These are phyloP conservation scores for Polietes domitor DNA, from an alignment of 2,888 invertebrate genomes.

Conservation along the genomic window DNA sequence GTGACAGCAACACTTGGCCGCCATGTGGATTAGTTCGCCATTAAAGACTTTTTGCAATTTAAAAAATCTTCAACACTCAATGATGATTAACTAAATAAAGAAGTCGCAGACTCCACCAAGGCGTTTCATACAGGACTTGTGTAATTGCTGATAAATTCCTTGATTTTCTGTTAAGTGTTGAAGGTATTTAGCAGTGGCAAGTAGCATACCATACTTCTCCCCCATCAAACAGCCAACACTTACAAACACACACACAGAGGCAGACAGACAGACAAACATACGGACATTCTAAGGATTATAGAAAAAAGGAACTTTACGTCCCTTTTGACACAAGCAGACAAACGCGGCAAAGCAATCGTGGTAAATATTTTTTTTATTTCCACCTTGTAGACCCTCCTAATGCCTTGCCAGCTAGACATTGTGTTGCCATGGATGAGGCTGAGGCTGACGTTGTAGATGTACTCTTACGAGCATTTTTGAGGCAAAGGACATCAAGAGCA, in stretches of 20 bases:
- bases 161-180: constrained; percentile 41
- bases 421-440: neutral
- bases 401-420: neutral
- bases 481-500: constrained; percentile 60
- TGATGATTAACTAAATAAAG: constrained; percentile 35
- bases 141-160: constrained; percentile 47
- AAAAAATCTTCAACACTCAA: neutral
- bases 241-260: neutral
- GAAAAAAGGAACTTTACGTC: constrained; percentile 6
- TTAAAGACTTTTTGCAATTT: too few relatives aligned
- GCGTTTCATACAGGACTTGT: constrained; percentile 15
- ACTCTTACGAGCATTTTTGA: constrained; percentile 13
- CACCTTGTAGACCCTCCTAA: constrained; percentile 21
- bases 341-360: neutral
- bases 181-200: constrained; percentile 24
- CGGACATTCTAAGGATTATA: constrained; percentile 8
- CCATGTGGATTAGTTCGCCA: too few relatives aligned
- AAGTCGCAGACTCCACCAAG: neutral
- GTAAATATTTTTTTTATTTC: constrained; percentile 18
- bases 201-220: constrained; percentile 6
- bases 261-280: neutral
- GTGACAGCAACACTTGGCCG: too few relatives aligned
- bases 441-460: neutral
- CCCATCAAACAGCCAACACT: neutral
- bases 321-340: constrained; percentile 2